Evolutionary conservation across 1,140 invertebrate genomes (phyloP).

Genomic region (Habropoda laboriosa): DNA sequence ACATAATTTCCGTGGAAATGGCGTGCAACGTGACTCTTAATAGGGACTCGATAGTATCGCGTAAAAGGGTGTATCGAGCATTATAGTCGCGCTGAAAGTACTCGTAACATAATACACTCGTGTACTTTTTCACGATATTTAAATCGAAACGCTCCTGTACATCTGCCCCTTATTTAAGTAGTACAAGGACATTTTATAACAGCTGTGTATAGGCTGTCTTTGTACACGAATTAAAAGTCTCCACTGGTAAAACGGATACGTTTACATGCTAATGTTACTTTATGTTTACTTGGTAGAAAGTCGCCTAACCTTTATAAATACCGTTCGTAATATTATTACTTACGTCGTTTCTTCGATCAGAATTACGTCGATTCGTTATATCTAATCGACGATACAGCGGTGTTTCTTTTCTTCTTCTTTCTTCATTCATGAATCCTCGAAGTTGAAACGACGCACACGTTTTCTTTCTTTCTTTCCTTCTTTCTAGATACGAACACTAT

Average conservation of each 20-base stretch:
- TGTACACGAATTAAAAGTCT: conserved; percentile 1
- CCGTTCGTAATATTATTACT: neutral
- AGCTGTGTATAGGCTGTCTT: neutral
- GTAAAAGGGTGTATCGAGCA: neutral
- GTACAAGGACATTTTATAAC: conserved; percentile 23
- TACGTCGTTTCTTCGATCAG: too few relatives aligned
- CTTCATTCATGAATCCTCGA: conserved; percentile 26
- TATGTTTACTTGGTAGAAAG: neutral
- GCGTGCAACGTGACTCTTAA: conserved; percentile 21
- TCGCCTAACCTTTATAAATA: neutral
- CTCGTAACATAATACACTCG: neutral
- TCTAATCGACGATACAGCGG: neutral
- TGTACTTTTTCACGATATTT: neutral
- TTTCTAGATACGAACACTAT: neutral
- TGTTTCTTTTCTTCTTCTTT: neutral
- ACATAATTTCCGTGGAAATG: conserved; percentile 24
- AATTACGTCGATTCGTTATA: neutral
- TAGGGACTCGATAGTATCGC: neutral
- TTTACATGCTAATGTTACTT: neutral
- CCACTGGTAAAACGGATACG: neutral
- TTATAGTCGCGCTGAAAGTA: neutral
- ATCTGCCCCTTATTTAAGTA: neutral
- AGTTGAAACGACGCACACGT: conserved; percentile 1
- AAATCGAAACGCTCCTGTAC: neutral
- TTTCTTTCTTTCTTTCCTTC: neutral